phyloP scores from a whole-genome alignment of 2,797 vertebrate species.

The Pipistrellus kuhlii region DNA sequence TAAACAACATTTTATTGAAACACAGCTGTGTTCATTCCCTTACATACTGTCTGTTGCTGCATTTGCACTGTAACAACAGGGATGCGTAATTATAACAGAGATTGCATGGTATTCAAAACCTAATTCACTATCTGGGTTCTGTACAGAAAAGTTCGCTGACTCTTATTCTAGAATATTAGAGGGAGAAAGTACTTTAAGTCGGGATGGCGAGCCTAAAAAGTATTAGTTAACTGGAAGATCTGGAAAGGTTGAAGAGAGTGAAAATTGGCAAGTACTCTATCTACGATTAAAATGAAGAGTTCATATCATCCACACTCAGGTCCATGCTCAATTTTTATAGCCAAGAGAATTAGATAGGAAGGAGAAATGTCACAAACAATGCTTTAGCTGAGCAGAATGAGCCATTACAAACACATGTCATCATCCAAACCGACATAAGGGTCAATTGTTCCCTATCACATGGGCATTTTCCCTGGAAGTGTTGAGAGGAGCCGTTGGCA shows the following conservation, averaged over 20 bases:
- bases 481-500: slow-evolving; percentile 72
- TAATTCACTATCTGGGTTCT: background rate
- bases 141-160: background rate
- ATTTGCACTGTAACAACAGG: background rate
- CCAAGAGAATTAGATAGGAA: background rate
- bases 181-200: background rate
- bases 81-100: background rate
- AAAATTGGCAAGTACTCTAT: background rate
- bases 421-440: slow-evolving; percentile 29
- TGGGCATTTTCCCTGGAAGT: slow-evolving; percentile 61
- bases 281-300: background rate
- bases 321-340: background rate
- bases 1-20: slow-evolving; percentile 33
- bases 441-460: slow-evolving; percentile 10
- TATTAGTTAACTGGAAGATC: background rate
- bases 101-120: background rate
- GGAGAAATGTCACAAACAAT: background rate
- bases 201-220: background rate
- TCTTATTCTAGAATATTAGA: background rate
- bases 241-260: slow-evolving; percentile 36
- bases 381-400: slow-evolving; percentile 19
- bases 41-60: background rate
- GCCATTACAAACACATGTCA: background rate
- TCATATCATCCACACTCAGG: background rate
- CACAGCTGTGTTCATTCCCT: background rate